Percentiles rank a stretch among this genome's conserved stretches.
Conservation (phyloP, 2,797 vertebrate genomes). For the Morus bassanus region DNA sequence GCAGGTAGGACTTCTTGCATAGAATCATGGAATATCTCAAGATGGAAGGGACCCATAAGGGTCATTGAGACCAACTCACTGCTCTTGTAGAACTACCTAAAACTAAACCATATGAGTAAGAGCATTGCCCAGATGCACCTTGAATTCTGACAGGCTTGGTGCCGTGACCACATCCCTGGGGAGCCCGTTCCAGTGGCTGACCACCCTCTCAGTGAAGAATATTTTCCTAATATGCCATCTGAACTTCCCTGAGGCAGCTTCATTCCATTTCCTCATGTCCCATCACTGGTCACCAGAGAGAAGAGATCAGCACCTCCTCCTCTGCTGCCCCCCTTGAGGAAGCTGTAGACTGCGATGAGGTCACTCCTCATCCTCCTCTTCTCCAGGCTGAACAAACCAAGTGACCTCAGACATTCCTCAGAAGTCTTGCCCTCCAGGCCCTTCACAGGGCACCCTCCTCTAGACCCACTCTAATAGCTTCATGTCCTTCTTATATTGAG, state of each 20-base stretch:
- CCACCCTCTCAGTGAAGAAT: too few relatives aligned
- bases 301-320: background rate
- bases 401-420: background rate
- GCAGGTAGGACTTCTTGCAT: background rate
- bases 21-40: background rate
- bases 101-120: background rate
- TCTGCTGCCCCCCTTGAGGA: rapidly evolving
- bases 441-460: background rate
- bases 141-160: background rate
- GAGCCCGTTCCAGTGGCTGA: background rate
- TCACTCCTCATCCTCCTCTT: background rate
- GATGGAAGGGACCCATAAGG: background rate
- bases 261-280: background rate
- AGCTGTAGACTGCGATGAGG: background rate
- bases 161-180: background rate
- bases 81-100: background rate
- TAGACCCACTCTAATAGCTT: background rate
- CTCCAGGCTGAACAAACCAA: background rate
- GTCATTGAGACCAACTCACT: background rate
- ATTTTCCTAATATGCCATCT: background rate
- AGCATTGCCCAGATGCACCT: background rate
- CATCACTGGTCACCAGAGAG: too few relatives aligned
- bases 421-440: background rate
- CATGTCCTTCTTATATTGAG: too few relatives aligned
- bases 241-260: background rate